phyloP scores from a whole-genome alignment of 2,797 vertebrate species.

The Coregonus suidteri region DNA sequence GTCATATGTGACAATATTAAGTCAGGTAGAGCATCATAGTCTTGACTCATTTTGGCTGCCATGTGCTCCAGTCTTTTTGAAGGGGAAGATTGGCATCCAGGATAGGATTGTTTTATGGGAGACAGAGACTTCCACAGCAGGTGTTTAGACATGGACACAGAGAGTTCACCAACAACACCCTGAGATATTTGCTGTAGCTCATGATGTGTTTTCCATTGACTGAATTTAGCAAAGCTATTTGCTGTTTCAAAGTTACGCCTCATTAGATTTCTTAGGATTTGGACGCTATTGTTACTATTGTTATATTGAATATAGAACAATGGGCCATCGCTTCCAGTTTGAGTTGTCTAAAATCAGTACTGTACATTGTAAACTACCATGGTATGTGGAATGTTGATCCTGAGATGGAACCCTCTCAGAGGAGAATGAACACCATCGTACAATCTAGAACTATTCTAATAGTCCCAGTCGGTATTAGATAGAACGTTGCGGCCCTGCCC shows the following conservation, averaged over 20 bases:
- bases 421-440: background rate
- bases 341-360: slow-evolving; percentile 7
- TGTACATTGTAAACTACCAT: slow-evolving; percentile 15
- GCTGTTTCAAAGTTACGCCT: background rate
- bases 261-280: slow-evolving; percentile 26
- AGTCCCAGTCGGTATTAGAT: too few species aligned
- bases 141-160: background rate
- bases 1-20: background rate
- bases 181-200: background rate
- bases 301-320: slow-evolving; percentile 20
- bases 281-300: background rate
- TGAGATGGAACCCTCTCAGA: slow-evolving; percentile 47
- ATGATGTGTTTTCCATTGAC: background rate
- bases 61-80: background rate
- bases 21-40: background rate
- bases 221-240: background rate
- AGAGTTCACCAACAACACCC: background rate
- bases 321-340: background rate
- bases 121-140: background rate
- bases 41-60: background rate
- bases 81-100: background rate
- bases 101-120: background rate
- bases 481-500: too few species aligned
- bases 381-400: slow-evolving; percentile 71
- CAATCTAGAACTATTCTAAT: background rate